Conservation (phyloP, 2,888 invertebrate genomes). For the Plagiodera versicolora region DNA sequence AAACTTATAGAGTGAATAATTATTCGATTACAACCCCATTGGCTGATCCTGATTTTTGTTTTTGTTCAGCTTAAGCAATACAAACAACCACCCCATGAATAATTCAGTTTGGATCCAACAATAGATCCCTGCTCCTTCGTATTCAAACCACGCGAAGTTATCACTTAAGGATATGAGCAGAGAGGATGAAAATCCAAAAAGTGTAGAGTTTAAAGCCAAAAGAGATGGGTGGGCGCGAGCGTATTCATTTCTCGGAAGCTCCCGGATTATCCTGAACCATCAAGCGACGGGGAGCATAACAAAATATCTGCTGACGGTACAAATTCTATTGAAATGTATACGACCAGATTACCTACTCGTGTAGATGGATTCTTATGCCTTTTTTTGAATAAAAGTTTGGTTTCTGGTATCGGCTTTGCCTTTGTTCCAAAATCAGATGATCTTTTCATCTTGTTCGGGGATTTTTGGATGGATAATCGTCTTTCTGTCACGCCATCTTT, state of each 20-base stretch:
- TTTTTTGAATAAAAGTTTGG: not conserved
- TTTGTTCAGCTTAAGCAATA: not conserved
- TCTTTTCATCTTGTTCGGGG: no score
- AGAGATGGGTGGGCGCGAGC: conserved; percentile 19
- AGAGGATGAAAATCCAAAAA: conserved; percentile 27
- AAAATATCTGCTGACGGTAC: conserved; percentile 31
- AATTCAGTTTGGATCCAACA: not conserved
- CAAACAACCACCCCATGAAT: not conserved
- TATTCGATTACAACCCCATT: no score
- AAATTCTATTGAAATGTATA: conserved; percentile 31
- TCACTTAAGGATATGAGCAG: conserved; percentile 34
- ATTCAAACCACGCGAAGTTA: conserved; percentile 29
- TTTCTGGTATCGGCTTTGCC: not conserved
- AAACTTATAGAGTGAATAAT: no score
- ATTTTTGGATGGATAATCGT: no score
- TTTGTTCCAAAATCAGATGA: conserved; percentile 1
- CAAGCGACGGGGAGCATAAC: conserved; percentile 32
- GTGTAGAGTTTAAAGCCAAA: conserved; percentile 29
- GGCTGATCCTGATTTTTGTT: not conserved
- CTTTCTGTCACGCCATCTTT: no score
- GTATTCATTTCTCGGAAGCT: conserved; percentile 30
- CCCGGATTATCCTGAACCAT: conserved; percentile 37
- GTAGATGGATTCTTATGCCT: not conserved
- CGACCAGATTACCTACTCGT: conserved; percentile 17
- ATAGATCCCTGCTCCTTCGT: conserved; percentile 8